Base-by-base conservation (phyloP, 2,113 vertebrate species). In the Hylia prasina region DNA sequence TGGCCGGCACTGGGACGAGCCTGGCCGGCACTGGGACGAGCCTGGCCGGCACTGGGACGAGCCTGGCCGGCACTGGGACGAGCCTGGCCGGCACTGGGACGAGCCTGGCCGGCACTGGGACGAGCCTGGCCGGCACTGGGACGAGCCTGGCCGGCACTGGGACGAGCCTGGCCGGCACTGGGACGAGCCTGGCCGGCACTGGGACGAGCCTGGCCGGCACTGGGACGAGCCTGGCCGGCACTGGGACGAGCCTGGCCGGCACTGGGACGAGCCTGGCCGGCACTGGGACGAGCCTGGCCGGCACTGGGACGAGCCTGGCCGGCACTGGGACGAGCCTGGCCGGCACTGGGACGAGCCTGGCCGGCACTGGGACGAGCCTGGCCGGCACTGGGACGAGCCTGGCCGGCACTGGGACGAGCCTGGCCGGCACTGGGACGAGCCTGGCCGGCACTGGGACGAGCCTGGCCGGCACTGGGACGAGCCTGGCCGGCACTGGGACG, bases 1-100 rank as follows among this genome's bases (percentile, higher is more conserved):
- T 1, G 30, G 23, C 4, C 31, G 6, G 57, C 4, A 33, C 9
- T 1, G 22, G 56, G 27, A 19, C 3, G 14, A 39, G 1, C 6
- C 7, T 1, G 11, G 30, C 50, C 15, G 17, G 39, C 9, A 19
- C 6, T 1, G 35, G 56, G 20, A 17, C 21, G 28, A 47, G 2
- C 25, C 23, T 2, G n/a, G 18, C 13, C n/a, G 13, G 39, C 39
- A 40, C 39, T 13, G 39, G 39, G 39, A n/a, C n/a, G n/a, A n/a
- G n/a, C n/a, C n/a, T n/a, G n/a, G 30, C 50, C 27, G 17, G 54
- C 3, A 23, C 19, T 2, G 19, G 71, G 31, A 16, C 4, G 13
- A 45, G 3, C 40, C 25, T 2, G 13, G 70, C 13, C 10, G 14
- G 53, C 9, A 19, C 5, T 2, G 35, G 56, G 20, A 24, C 21